These are phyloP conservation scores for Torymus tubicola DNA, from an alignment of 2,888 invertebrate species.

Conservation along the genomic window DNA sequence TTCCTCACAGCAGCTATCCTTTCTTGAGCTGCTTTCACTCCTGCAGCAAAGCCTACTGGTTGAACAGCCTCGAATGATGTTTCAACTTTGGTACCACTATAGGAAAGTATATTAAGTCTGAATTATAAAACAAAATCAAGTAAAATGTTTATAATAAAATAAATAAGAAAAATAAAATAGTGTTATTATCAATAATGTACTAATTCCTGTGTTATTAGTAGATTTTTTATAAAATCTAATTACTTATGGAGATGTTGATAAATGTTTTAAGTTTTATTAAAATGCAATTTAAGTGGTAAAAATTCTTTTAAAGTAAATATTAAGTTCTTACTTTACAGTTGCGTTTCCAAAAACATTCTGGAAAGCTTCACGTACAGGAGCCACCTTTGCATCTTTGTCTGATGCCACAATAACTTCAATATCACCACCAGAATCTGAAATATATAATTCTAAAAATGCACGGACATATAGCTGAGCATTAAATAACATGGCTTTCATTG, in stretches of 20 bases:
- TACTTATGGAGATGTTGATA: too few species aligned
- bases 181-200: too few species aligned
- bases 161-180: too few species aligned
- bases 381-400: slow-evolving; percentile 86
- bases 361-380: slow-evolving; percentile 88
- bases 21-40: slow-evolving; percentile 85
- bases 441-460: slow-evolving; percentile 62
- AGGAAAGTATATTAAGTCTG: slow-evolving; percentile 2
- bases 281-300: too few species aligned
- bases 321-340: slow-evolving; percentile 82
- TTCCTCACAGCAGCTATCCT: slow-evolving; percentile 82
- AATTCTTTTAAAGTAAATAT: too few species aligned
- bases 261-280: too few species aligned
- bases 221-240: too few species aligned
- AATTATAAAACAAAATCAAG: too few species aligned
- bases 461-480: slow-evolving; percentile 61
- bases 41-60: slow-evolving; percentile 88
- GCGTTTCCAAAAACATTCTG: slow-evolving; percentile 88
- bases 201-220: too few species aligned
- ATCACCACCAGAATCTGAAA: slow-evolving; percentile 88
- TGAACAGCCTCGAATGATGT: slow-evolving; percentile 83
- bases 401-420: slow-evolving; percentile 86
- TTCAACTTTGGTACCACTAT: slow-evolving; percentile 81
- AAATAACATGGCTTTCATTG: slow-evolving; percentile 60
- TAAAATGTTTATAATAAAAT: too few species aligned